Evolutionary conservation across 2,888 invertebrate genomes (phyloP).

Genomic region (Onthophagus sagittarius): DNA sequence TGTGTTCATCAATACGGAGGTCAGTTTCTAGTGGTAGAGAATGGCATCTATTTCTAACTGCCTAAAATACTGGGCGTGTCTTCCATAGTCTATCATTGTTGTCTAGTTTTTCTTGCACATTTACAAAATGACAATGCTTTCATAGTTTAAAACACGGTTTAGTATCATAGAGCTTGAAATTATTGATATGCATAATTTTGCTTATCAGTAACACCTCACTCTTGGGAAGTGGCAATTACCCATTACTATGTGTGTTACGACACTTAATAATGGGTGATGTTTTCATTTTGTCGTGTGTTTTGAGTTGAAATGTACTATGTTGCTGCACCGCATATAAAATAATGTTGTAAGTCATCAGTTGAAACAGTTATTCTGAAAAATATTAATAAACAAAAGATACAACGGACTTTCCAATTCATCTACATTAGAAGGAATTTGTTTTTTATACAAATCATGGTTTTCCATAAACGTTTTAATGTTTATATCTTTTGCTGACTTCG

Average conservation of each 20-base stretch:
- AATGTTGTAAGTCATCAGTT: too few species aligned
- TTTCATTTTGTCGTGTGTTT: too few species aligned
- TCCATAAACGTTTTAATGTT: too few species aligned
- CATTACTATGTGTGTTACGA: neutral
- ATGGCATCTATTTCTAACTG: neutral
- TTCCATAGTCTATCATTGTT: slow-evolving; percentile 29
- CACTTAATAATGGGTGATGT: too few species aligned
- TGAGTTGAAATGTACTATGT: too few species aligned
- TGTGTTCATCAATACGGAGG: slow-evolving; percentile 11
- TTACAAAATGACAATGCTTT: slow-evolving; percentile 28
- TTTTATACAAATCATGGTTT: too few species aligned
- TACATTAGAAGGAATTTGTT: too few species aligned
- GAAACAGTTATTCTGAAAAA: too few species aligned
- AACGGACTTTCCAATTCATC: too few species aligned
- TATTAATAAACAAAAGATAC: too few species aligned
- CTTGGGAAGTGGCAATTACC: slow-evolving; percentile 14
- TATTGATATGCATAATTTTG: slow-evolving; percentile 9
- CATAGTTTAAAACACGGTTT: slow-evolving; percentile 26
- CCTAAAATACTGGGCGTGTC: slow-evolving; percentile 29
- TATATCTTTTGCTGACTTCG: too few species aligned
- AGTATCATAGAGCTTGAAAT: slow-evolving; percentile 25
- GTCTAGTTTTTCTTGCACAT: slow-evolving; percentile 24
- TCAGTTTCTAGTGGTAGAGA: neutral
- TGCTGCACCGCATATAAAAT: too few species aligned
- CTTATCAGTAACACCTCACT: slow-evolving; percentile 21